phyloP scores from a whole-genome alignment of 2,797 vertebrate genomes.

The Microcaecilia unicolor region DNA sequence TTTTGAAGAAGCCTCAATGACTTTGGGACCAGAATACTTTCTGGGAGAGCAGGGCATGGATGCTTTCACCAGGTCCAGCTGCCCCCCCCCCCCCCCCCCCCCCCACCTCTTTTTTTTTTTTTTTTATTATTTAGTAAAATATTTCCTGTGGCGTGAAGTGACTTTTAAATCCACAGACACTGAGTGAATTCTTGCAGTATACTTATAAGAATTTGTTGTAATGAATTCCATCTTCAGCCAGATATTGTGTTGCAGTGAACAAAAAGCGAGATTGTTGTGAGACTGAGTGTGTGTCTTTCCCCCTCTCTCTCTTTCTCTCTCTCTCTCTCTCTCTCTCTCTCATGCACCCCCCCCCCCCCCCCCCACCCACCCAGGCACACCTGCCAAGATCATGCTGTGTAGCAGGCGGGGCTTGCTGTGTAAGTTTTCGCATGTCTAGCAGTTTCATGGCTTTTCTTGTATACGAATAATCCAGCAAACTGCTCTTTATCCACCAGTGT shows the following conservation, averaged over 20 bases:
- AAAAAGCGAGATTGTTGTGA: conserved; percentile 67
- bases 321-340: conserved; percentile 60
- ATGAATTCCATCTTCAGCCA: conserved; percentile 56
- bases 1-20: conserved; percentile 40
- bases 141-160: conserved; percentile 68
- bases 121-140: conserved; percentile 49
- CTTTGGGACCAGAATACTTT: conserved; percentile 57
- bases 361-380: conserved; percentile 43
- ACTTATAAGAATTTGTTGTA: conserved; percentile 52
- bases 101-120: no score
- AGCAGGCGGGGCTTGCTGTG: conserved; percentile 60
- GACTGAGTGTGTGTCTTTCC: no score
- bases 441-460: conserved; percentile 52
- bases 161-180: conserved; percentile 69
- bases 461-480: conserved; percentile 42
- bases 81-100: no score
- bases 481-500: conserved; percentile 30
- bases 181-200: conserved; percentile 63
- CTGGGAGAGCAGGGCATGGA: conserved; percentile 4
- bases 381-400: conserved; percentile 48
- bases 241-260: conserved; percentile 54
- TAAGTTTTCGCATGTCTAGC: conserved; percentile 63
- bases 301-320: conserved; percentile 60
- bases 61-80: conserved; percentile 2
- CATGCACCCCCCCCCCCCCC: no score